Evolutionary conservation across 2,797 vertebrate genomes (phyloP).

Genomic region (Neoniphon sammara): DNA sequence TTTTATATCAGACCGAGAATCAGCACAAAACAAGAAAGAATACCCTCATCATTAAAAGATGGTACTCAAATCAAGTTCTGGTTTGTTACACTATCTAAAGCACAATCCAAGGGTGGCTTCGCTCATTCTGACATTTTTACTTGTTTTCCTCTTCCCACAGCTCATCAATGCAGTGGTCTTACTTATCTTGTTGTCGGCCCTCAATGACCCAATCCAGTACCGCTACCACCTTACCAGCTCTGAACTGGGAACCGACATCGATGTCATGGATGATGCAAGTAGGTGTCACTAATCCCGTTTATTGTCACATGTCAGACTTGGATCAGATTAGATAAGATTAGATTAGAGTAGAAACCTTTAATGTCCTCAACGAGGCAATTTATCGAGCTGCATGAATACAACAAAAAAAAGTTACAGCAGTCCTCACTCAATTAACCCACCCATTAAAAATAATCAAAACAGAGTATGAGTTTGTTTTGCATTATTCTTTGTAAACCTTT

Average conservation of each 20-base stretch:
- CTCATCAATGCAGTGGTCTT: constrained; percentile 94
- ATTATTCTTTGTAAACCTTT: too few relatives aligned
- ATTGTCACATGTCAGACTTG: background rate
- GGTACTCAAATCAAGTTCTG: background rate
- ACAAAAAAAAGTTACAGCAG: background rate
- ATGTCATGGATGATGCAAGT: constrained; percentile 99
- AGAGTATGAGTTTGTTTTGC: too few relatives aligned
- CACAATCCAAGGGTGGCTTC: background rate
- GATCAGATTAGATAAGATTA: background rate
- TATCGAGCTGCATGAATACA: background rate
- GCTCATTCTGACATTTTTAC: constrained; percentile 7
- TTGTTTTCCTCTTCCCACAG: constrained; percentile 72
- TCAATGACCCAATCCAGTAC: constrained; percentile 93
- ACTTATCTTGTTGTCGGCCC: constrained; percentile 91
- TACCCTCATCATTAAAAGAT: background rate
- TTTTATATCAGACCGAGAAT: too few relatives aligned
- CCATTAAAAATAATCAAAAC: too few relatives aligned
- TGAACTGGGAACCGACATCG: constrained; percentile 91
- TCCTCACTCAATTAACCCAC: background rate
- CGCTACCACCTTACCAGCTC: constrained; percentile 89
- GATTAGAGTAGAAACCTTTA: background rate
- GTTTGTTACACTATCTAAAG: background rate
- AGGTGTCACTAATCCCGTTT: constrained; percentile 77
- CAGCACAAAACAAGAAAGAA: background rate
- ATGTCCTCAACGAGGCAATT: background rate